Percentiles rank a stretch among this genome's conserved stretches.
These are phyloP conservation scores for Scaptomyza hsui DNA, from an alignment of 1,140 invertebrate species.

Conservation along the genomic window DNA sequence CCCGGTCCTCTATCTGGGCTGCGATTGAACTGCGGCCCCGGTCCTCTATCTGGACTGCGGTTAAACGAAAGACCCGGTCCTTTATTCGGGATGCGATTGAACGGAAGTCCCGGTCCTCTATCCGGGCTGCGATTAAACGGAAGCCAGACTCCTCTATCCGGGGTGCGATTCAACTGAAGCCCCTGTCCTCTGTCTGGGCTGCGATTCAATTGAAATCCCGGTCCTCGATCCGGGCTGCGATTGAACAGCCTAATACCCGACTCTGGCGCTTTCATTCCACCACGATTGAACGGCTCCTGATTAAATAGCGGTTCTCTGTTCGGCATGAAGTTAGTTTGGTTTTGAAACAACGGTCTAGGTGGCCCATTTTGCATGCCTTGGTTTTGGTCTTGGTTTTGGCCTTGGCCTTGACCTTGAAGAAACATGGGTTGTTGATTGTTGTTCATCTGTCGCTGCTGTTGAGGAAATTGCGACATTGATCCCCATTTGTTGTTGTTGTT, in stretches of 20 bases:
- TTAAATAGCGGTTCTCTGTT: background rate
- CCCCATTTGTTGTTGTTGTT: background rate
- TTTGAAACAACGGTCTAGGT: background rate
- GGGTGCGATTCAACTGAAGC: background rate
- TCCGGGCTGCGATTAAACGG: slow-evolving; percentile 7
- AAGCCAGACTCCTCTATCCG: background rate
- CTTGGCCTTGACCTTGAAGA: background rate
- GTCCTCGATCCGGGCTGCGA: background rate
- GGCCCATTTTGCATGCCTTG: background rate
- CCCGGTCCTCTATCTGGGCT: background rate
- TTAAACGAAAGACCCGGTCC: background rate
- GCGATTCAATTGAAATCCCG: slow-evolving; percentile 1
- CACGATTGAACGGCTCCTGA: background rate
- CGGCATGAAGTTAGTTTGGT: background rate
- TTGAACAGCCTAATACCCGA: background rate
- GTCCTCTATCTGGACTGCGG: background rate
- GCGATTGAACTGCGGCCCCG: background rate
- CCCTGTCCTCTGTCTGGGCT: background rate
- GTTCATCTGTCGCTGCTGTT: background rate
- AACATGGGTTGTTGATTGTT: slow-evolving; percentile 5
- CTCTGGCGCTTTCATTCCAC: background rate
- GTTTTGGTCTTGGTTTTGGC: background rate
- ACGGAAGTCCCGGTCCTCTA: background rate
- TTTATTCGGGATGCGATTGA: background rate
- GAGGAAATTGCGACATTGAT: background rate